Evolutionary conservation across 2,888 invertebrate genomes (phyloP).

Genomic region (Ophraella communa): DNA sequence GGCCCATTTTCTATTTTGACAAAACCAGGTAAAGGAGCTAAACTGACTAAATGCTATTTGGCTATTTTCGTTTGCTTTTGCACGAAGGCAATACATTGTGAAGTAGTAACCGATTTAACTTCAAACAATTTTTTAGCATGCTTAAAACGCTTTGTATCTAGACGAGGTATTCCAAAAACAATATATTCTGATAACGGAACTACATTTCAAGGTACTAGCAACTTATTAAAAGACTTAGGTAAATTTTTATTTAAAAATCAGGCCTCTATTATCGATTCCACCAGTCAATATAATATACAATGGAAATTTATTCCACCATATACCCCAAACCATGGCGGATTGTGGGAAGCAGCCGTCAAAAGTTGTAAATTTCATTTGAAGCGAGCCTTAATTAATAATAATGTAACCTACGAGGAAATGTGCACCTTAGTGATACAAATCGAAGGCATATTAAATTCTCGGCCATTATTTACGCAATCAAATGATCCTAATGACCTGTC

Average conservation of each 20-base stretch:
- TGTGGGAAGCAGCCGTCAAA: slow-evolving; percentile 37
- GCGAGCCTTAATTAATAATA: slow-evolving; percentile 20
- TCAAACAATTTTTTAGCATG: slow-evolving; percentile 5
- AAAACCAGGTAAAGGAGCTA: background rate
- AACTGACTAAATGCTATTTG: slow-evolving; percentile 9
- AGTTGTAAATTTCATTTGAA: slow-evolving; percentile 20
- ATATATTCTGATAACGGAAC: slow-evolving; percentile 14
- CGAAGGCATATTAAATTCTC: slow-evolving; percentile 22
- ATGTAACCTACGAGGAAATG: slow-evolving; percentile 20
- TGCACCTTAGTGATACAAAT: slow-evolving; percentile 17
- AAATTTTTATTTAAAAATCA: background rate
- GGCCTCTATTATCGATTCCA: background rate
- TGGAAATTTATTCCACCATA: slow-evolving; percentile 38
- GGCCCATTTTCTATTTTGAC: background rate
- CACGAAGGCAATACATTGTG: slow-evolving; percentile 7
- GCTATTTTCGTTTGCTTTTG: slow-evolving; percentile 6
- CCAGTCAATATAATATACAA: slow-evolving; percentile 6
- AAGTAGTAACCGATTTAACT: background rate
- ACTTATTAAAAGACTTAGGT: slow-evolving; percentile 6
- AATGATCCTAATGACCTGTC: slow-evolving; percentile 22
- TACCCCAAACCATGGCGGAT: slow-evolving; percentile 36
- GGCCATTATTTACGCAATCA: slow-evolving; percentile 22
- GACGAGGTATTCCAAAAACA: slow-evolving; percentile 6
- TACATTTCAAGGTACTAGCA: background rate
- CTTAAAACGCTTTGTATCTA: slow-evolving; percentile 4